phyloP scores from a whole-genome alignment of 2,797 vertebrate genomes.

The Onychomys arenicola region DNA sequence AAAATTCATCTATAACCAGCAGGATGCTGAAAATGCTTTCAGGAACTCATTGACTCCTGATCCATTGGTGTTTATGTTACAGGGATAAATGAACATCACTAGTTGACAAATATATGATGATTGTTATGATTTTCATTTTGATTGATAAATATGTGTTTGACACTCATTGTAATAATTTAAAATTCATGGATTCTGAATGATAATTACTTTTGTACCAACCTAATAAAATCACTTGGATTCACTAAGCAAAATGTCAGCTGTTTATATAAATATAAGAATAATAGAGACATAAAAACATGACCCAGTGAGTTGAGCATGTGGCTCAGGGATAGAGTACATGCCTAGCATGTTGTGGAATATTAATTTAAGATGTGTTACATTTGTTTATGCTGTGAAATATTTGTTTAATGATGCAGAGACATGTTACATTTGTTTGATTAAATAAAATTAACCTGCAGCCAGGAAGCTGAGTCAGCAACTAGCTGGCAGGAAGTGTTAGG shows the following conservation, averaged over 20 bases:
- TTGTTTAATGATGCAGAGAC: no score
- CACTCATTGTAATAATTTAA: not conserved
- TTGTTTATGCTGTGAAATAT: no score
- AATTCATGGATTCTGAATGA: not conserved
- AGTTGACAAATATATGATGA: not conserved
- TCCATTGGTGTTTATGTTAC: not conserved
- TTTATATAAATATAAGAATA: not conserved
- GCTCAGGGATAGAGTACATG: not conserved
- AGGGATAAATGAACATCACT: not conserved
- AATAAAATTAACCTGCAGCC: no score
- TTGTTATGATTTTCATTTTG: not conserved
- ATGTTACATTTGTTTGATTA: no score
- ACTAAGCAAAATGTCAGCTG: not conserved
- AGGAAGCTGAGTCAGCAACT: no score
- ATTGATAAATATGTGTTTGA: not conserved
- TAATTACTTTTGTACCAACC: not conserved
- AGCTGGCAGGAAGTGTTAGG: no score
- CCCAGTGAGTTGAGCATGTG: not conserved
- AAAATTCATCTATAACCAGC: not conserved
- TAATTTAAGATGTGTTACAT: no score
- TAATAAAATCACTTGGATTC: constrained; percentile 26
- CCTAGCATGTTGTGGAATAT: not conserved
- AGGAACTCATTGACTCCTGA: not conserved
- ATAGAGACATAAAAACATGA: not conserved
- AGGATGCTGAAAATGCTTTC: not conserved